A percentile compares a stretch with the other conserved stretches of the same genome.
These are phyloP conservation scores for Chelidonichthys spinosus DNA, from an alignment of 2,797 vertebrate genomes.

Conservation along the genomic window DNA sequence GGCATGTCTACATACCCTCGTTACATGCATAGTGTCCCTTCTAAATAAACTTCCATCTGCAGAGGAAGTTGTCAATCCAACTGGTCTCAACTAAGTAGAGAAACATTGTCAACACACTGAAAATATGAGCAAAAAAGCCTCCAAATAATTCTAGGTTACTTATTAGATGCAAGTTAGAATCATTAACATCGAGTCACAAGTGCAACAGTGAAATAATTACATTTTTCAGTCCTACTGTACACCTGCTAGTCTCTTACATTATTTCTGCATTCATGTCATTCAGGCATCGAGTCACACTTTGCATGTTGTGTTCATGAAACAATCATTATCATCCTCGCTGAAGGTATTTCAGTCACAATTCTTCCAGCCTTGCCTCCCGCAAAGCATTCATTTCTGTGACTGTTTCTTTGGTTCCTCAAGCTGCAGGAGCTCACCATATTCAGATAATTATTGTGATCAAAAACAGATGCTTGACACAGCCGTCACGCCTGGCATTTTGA, in stretches of 20 bases:
- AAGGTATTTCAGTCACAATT: no score
- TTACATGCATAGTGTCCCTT: no score
- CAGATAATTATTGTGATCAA: background rate
- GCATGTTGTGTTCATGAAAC: background rate
- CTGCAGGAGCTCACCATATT: background rate
- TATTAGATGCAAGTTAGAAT: background rate
- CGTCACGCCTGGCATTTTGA: conserved; percentile 4
- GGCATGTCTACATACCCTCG: no score
- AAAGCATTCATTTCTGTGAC: conserved; percentile 6
- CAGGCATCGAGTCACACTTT: no score
- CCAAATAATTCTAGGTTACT: background rate
- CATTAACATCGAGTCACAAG: background rate
- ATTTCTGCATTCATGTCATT: no score
- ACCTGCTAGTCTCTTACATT: no score
- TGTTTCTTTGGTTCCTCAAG: background rate
- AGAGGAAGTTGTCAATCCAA: no score
- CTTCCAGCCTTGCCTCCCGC: conserved; percentile 6
- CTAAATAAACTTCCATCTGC: no score
- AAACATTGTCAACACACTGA: background rate
- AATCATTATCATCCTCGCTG: background rate
- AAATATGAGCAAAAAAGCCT: conserved; percentile 2
- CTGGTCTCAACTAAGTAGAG: background rate
- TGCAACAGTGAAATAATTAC: no score
- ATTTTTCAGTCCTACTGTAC: no score
- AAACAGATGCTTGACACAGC: background rate